A percentile compares a stretch with the other conserved stretches of the same genome.
phyloP scores from a whole-genome alignment of 2,113 vertebrate genomes.

The Podarcis muralis region DNA sequence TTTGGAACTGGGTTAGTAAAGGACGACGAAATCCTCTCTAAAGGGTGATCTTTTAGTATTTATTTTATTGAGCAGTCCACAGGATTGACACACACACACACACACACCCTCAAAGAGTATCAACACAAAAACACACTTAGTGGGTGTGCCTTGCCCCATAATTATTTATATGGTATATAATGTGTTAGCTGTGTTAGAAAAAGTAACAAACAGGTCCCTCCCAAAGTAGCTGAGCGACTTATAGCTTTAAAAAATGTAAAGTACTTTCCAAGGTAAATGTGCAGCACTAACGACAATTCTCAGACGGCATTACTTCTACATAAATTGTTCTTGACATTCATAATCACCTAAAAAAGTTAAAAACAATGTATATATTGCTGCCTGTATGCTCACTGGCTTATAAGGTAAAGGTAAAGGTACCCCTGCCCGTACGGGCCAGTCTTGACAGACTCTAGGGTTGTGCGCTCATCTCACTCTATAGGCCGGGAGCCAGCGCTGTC shows the following conservation, averaged over 20 bases:
- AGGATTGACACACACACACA: neutral
- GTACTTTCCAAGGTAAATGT: neutral
- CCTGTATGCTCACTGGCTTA: neutral
- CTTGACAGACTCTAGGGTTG: no score
- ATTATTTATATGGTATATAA: neutral
- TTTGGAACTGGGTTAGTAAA: accelerated
- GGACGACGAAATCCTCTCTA: accelerated
- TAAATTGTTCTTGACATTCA: neutral
- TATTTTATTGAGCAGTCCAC: neutral
- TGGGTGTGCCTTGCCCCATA: no score
- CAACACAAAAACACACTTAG: neutral
- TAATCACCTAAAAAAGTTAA: neutral
- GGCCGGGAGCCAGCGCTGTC: no score
- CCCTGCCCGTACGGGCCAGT: no score
- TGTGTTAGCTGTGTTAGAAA: neutral
- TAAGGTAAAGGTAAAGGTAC: no score
- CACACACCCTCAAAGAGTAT: neutral
- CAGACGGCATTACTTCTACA: neutral
- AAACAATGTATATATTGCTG: neutral
- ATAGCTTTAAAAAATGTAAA: neutral
- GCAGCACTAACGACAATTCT: neutral
- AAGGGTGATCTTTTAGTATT: neutral
- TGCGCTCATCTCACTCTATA: no score
- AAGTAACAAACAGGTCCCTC: neutral
- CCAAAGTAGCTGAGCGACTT: neutral